Percentiles rank a stretch among this genome's conserved stretches.
phyloP scores from a whole-genome alignment of 2,888 invertebrate species.

The Epinotia demarniana region DNA sequence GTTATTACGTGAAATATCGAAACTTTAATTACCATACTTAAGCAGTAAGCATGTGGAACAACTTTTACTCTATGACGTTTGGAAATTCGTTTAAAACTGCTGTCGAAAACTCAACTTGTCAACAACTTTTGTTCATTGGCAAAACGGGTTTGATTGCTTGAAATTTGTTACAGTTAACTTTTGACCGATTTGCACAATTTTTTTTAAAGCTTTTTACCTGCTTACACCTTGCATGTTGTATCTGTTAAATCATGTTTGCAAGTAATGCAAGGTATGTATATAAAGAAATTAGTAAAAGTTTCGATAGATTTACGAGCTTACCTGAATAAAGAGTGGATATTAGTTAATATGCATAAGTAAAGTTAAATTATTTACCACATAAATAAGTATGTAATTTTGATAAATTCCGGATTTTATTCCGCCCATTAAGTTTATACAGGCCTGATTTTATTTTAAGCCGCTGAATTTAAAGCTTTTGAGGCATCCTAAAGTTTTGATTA shows the following conservation, averaged over 20 bases:
- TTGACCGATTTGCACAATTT: conserved; percentile 42
- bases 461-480: conserved; percentile 20
- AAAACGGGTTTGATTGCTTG: conserved; percentile 44
- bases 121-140: conserved; percentile 42
- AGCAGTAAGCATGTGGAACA: conserved; percentile 44
- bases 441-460: conserved; percentile 18
- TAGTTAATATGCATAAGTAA: neutral
- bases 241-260: neutral
- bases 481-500: conserved; percentile 21
- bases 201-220: conserved; percentile 29
- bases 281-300: neutral
- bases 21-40: conserved; percentile 45
- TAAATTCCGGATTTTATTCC: neutral
- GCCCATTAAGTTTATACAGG: neutral
- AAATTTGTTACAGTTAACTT: conserved; percentile 46
- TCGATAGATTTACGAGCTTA: neutral
- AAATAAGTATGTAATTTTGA: neutral
- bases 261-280: neutral
- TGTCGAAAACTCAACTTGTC: conserved; percentile 42
- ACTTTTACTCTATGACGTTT: conserved; percentile 46
- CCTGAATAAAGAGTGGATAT: neutral
- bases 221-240: conserved; percentile 27
- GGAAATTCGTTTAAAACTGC: conserved; percentile 45
- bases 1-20: conserved; percentile 44
- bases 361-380: neutral